A percentile compares a stretch with the other conserved stretches of the same genome.
Conservation (phyloP, 2,113 vertebrate species). For the Mungos mungo region DNA sequence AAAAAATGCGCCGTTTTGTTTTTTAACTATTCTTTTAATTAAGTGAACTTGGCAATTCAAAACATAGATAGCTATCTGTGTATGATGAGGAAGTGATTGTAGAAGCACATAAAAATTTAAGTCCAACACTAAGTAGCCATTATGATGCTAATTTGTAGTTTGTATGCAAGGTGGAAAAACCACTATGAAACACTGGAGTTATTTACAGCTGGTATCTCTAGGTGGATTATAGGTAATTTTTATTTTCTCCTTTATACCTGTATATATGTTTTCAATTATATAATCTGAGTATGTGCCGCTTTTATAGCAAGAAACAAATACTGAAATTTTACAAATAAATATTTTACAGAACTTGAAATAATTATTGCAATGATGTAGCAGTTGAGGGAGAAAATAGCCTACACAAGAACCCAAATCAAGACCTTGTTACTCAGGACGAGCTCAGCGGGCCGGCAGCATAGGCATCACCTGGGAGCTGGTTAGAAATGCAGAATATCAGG, state of each 20-base stretch:
- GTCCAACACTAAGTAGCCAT: not conserved
- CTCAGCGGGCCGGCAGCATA: not conserved
- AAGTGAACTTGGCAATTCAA: conserved; percentile 19
- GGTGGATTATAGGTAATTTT: conserved; percentile 19
- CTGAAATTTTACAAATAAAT: conserved; percentile 38
- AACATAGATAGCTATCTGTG: not conserved
- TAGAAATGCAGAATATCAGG: conserved; percentile 49
- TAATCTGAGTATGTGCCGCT: not conserved
- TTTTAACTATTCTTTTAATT: not conserved
- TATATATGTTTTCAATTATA: not conserved
- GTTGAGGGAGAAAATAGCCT: not conserved
- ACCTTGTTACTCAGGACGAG: not conserved
- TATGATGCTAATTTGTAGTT: conserved; percentile 44
- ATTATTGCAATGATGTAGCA: conserved; percentile 14
- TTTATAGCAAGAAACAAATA: conserved; percentile 42
- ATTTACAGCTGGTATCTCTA: conserved; percentile 29
- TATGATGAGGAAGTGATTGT: conserved; percentile 33
- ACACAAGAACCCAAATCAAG: not conserved
- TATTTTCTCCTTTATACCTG: conserved; percentile 52
- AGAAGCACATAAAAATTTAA: conserved; percentile 38
- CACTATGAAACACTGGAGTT: conserved; percentile 17
- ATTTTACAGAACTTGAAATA: conserved; percentile 42
- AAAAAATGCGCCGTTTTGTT: not conserved
- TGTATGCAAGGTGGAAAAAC: conserved; percentile 31
- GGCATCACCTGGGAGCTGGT: conserved; percentile 52